Percentiles rank a stretch among this genome's conserved stretches.
Conservation (phyloP, 92 coral and sea anemone species). For the Epizoanthus stellaris region DNA sequence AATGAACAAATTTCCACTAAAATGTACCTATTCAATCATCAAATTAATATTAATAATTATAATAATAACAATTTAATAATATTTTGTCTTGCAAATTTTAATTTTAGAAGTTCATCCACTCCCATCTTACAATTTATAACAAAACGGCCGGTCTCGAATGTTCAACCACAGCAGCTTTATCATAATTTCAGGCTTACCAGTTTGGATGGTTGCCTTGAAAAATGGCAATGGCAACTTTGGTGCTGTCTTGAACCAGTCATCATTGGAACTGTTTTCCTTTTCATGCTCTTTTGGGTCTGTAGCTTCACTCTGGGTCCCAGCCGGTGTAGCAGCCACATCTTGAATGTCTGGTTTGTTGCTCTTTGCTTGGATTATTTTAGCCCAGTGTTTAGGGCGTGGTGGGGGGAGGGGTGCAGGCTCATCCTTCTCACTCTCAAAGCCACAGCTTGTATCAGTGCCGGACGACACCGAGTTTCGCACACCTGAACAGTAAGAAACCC, state of each 20-base stretch:
- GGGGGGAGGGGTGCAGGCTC: slow-evolving; percentile 87
- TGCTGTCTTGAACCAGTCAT: slow-evolving; percentile 82
- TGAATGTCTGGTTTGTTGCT: slow-evolving; percentile 56
- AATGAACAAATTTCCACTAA: background rate
- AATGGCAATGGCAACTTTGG: slow-evolving; percentile 81
- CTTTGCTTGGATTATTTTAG: slow-evolving; percentile 76
- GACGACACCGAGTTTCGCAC: slow-evolving; percentile 77
- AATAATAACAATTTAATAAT: background rate
- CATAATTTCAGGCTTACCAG: slow-evolving; percentile 44
- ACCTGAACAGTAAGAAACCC: slow-evolving; percentile 44
- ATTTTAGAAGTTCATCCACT: background rate
- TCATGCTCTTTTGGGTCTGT: slow-evolving; percentile 15
- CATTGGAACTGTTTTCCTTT: slow-evolving; percentile 47
- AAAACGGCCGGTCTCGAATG: too few relatives aligned
- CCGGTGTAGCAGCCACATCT: slow-evolving; percentile 39
- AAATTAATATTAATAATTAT: background rate
- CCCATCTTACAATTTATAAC: background rate
- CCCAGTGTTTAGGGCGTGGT: slow-evolving; percentile 98
- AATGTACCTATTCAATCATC: background rate
- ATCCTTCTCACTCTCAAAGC: slow-evolving; percentile 74
- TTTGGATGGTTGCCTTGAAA: slow-evolving; percentile 76
- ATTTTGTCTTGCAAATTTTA: too few relatives aligned
- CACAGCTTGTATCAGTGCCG: slow-evolving; percentile 86
- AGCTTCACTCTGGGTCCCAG: slow-evolving; percentile 37
- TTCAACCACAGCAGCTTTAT: too few relatives aligned